Percentiles rank a stretch among this genome's conserved stretches.
phyloP scores from a whole-genome alignment of 2,797 vertebrate genomes.

The Taeniopygia guttata region DNA sequence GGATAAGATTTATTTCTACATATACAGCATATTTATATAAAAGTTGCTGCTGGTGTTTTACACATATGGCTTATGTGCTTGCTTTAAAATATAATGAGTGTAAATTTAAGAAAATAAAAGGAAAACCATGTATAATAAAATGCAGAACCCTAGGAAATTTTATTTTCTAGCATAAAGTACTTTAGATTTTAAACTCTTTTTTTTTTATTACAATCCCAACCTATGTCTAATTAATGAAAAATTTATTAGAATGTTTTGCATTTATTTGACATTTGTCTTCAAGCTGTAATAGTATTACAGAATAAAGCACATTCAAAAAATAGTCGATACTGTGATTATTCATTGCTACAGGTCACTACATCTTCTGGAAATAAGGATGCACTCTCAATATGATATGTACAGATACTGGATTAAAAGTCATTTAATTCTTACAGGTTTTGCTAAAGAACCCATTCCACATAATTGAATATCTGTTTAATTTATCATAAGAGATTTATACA shows the following conservation, averaged over 20 bases:
- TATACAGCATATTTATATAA: background rate
- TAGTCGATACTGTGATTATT: accelerated
- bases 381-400: background rate
- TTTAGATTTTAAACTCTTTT: background rate
- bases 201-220: background rate
- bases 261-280: background rate
- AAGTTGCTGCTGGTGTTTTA: background rate
- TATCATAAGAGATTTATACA: background rate
- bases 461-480: background rate
- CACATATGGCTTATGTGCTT: background rate
- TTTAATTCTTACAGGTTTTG: background rate
- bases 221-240: background rate
- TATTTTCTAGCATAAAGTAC: background rate
- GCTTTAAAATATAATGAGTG: background rate
- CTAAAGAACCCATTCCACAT: background rate
- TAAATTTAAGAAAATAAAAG: background rate
- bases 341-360: background rate
- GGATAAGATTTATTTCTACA: background rate
- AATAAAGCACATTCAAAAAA: background rate
- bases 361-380: background rate
- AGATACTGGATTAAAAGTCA: background rate
- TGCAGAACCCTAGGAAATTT: background rate
- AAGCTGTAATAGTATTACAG: background rate
- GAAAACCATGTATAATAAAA: background rate
- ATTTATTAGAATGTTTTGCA: background rate